Percentiles rank a stretch among this genome's conserved stretches.
Evolutionary conservation across 2,888 invertebrate genomes (phyloP).

Genomic region (Tyria jacobaeae): DNA sequence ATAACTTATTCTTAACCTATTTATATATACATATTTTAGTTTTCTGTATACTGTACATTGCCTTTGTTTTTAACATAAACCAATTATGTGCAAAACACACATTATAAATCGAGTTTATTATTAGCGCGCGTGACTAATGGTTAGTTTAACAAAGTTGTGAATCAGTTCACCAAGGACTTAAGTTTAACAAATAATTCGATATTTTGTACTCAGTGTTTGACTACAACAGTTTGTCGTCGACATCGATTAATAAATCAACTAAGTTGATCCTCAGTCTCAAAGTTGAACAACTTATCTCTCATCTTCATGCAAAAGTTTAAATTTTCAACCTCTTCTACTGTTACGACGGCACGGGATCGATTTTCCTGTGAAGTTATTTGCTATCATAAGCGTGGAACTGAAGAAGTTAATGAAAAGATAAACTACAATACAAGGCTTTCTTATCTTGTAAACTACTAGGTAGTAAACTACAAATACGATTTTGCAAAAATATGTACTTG

Average conservation of each 20-base stretch:
- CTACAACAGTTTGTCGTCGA: constrained; percentile 2
- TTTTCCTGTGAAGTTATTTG: background rate
- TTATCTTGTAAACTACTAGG: too few relatives aligned
- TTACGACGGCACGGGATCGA: constrained; percentile 3
- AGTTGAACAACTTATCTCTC: constrained; percentile 11
- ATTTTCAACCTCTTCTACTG: background rate
- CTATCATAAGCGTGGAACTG: background rate
- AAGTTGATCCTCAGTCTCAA: constrained; percentile 5
- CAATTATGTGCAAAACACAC: too few relatives aligned
- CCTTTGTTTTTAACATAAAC: too few relatives aligned
- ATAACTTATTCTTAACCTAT: too few relatives aligned
- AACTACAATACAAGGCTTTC: background rate
- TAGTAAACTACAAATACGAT: too few relatives aligned
- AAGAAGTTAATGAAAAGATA: background rate
- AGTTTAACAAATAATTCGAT: background rate
- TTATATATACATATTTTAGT: too few relatives aligned
- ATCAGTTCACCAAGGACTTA: background rate
- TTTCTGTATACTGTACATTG: too few relatives aligned
- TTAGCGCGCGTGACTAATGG: background rate
- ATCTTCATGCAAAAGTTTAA: constrained; percentile 15
- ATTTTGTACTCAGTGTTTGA: background rate
- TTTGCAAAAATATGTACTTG: too few relatives aligned
- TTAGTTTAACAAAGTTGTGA: background rate
- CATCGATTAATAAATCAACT: constrained; percentile 10
- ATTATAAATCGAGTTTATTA: background rate